Percentiles rank a stretch among this genome's conserved stretches.
These are phyloP conservation scores for Ammodytes dubius DNA, from an alignment of 2,113 vertebrate genomes.

Conservation along the genomic window DNA sequence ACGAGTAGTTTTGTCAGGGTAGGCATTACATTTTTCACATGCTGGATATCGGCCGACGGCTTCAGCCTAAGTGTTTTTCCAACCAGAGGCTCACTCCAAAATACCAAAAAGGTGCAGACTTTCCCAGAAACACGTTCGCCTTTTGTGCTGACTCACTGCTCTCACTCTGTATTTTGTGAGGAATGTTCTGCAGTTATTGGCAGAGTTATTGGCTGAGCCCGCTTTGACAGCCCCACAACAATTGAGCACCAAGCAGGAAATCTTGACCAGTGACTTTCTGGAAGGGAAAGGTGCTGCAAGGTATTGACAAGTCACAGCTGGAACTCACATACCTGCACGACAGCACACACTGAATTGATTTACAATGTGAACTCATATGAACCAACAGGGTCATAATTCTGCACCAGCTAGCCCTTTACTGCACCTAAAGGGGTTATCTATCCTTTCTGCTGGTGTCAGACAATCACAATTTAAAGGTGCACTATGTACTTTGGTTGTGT, in stretches of 20 bases:
- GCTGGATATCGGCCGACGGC: constrained; percentile 37
- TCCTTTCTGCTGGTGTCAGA: neutral
- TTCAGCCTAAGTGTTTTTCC: constrained; percentile 61
- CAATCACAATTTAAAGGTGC: too few species aligned
- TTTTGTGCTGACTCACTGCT: constrained; percentile 57
- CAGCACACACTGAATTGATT: neutral
- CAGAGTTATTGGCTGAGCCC: neutral
- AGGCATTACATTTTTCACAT: constrained; percentile 34
- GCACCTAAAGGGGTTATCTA: neutral
- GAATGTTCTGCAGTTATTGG: constrained; percentile 45
- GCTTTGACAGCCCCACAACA: constrained; percentile 32
- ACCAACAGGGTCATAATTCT: constrained; percentile 14
- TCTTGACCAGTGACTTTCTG: neutral
- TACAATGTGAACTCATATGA: neutral
- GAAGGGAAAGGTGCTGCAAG: neutral
- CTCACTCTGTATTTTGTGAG: constrained; percentile 30
- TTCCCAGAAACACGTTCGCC: constrained; percentile 54
- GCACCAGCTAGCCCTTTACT: neutral
- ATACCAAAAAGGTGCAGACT: constrained; percentile 55
- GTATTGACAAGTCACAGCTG: neutral
- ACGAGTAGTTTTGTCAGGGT: constrained; percentile 12
- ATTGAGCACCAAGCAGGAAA: neutral
- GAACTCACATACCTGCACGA: neutral
- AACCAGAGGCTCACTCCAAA: constrained; percentile 39
- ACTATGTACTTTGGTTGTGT: too few species aligned